Evolutionary conservation across 2,888 invertebrate genomes (phyloP).

Genomic region (Noctua janthina): DNA sequence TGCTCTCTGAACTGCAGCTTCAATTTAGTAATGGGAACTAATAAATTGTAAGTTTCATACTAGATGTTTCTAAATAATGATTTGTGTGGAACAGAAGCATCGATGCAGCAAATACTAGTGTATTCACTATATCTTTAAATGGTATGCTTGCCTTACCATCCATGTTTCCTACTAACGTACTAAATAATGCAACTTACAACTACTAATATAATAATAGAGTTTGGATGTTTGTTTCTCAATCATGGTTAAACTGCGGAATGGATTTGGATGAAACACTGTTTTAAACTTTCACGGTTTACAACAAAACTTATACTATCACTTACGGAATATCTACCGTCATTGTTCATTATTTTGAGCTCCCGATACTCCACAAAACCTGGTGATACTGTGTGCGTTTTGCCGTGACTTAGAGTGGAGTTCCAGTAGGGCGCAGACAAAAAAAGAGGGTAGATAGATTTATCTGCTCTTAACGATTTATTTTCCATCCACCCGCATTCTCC

Average conservation of each 20-base stretch:
- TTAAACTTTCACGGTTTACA: too few species aligned
- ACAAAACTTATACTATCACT: too few species aligned
- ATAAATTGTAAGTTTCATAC: constrained; percentile 39
- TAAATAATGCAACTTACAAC: neutral
- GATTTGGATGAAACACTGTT: neutral
- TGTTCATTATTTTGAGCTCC: too few species aligned
- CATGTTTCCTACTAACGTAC: neutral
- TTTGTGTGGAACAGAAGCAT: neutral
- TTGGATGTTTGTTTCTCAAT: neutral
- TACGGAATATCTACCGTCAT: too few species aligned
- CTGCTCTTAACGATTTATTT: too few species aligned
- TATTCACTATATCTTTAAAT: constrained; percentile 20
- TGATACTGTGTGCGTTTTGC: too few species aligned
- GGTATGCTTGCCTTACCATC: neutral
- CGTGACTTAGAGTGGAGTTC: too few species aligned
- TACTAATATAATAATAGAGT: neutral
- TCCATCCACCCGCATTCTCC: too few species aligned
- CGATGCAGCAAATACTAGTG: constrained; percentile 20
- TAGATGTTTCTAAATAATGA: constrained; percentile 30
- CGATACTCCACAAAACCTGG: too few species aligned
- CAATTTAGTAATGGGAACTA: constrained; percentile 49
- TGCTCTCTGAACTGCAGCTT: constrained; percentile 25
- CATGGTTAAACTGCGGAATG: neutral
- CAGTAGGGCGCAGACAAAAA: too few species aligned
- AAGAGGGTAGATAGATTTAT: too few species aligned